Base-by-base conservation (phyloP, 2,797 vertebrate species). In the Myioborus miniatus region DNA sequence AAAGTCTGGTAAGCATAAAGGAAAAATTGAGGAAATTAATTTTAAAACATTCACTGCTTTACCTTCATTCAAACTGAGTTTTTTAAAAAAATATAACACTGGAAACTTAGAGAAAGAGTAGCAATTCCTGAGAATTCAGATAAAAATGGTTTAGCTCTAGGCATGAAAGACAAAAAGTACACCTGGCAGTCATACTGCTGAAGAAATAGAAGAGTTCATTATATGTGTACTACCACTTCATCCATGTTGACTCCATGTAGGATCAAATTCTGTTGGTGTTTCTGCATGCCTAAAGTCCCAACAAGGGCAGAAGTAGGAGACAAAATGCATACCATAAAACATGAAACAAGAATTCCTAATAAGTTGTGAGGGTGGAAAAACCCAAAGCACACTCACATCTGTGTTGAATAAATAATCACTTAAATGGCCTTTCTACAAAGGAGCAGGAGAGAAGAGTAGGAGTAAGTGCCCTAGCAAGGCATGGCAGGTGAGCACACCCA, bases 141-240 rank as follows among this genome's bases (percentile, higher is more conserved):
- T 36, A 83, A 59, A 76, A 78, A 44, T 9, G 50, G 23, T 39
- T 86, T 65, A 50, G 27, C 49, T 50, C 27, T 29, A 65, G 8
- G 13, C 46, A 44, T 3, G 5, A 56, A 19, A 72, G n/a, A 67
- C 27, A 36, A 90, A 75, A 72, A 55, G 53, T 17, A 72, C 6
- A 72, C 23, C 30, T 69, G 34, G 8, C 27, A 72, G 64, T 64
- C 59, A 49, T 20, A n/a, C 7, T 71, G 43, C 34, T 71, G 46
- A 67, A 77, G 37, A 95, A 69, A 53, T 56, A 9, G 2, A 75
- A 14, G 15, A n/a, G 20, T n/a, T 21, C 20, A 29, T 60, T 20
- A 13, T 9, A 71, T 0, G 0, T 19, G 15, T 26, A 5, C 11
- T 44, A 76, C 27, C 1, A 1, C 43, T 84, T 82, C 32, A 68